Conservation (phyloP, 2,888 invertebrate genomes). For the Lucinisca nassula region DNA sequence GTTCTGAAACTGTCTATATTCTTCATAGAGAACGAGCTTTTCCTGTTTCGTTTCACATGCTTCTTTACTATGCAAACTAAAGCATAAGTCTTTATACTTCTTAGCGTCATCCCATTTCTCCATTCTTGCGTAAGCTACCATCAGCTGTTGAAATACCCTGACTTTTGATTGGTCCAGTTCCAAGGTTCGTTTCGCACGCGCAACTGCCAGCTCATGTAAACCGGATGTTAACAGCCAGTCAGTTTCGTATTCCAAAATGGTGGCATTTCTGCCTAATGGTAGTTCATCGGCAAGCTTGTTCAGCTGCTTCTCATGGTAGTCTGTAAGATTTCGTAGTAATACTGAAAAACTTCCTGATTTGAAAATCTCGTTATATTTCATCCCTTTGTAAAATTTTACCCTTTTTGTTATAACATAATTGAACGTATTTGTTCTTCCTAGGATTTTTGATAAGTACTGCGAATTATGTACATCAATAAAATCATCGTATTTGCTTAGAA, state of each 20-base stretch:
- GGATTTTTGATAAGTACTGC: constrained; percentile 51
- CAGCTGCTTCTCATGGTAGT: not conserved
- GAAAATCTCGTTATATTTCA: constrained; percentile 33
- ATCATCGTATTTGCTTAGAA: constrained; percentile 65
- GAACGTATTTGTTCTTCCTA: constrained; percentile 32
- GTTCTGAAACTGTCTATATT: constrained; percentile 31
- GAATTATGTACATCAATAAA: constrained; percentile 55
- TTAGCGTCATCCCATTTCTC: constrained; percentile 38
- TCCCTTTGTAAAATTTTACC: not conserved
- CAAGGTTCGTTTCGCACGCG: constrained; percentile 32
- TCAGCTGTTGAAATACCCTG: constrained; percentile 63
- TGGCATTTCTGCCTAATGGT: constrained; percentile 47
- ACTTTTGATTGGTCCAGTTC: constrained; percentile 54
- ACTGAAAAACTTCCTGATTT: constrained; percentile 42
- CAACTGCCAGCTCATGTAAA: constrained; percentile 54
- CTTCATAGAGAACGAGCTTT: constrained; percentile 56
- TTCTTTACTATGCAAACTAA: constrained; percentile 41
- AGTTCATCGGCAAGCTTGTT: constrained; percentile 7
- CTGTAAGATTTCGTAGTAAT: constrained; percentile 31
- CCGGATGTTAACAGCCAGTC: constrained; percentile 70
- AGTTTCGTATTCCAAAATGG: constrained; percentile 70
- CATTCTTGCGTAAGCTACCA: constrained; percentile 57
- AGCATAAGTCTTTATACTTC: constrained; percentile 56
- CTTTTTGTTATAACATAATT: constrained; percentile 55
- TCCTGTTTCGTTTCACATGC: constrained; percentile 60